phyloP scores from a whole-genome alignment of 2,888 invertebrate species.

The Invenusta paracnida region DNA sequence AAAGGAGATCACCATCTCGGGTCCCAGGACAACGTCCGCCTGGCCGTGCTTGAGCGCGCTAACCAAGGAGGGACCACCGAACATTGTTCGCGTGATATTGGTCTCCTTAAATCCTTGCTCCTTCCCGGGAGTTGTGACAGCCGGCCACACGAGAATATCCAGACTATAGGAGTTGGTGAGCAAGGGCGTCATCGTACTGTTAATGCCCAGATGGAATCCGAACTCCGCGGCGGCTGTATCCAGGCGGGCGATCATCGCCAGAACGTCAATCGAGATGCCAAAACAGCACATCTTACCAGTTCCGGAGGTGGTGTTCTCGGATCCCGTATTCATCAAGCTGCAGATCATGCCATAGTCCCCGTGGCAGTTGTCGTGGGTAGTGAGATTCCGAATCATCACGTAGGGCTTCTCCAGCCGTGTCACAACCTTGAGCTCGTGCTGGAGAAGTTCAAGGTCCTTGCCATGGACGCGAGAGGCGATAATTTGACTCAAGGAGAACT shows the following conservation, averaged over 20 bases:
- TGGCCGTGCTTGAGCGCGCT: neutral
- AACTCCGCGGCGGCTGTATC: neutral
- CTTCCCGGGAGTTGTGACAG: neutral
- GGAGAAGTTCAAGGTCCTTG: neutral
- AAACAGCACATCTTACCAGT: constrained; percentile 33
- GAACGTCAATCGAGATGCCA: constrained; percentile 34
- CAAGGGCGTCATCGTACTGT: neutral
- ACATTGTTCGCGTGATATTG: constrained; percentile 27
- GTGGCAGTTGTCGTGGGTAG: constrained; percentile 24
- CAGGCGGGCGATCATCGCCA: neutral
- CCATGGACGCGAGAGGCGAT: neutral
- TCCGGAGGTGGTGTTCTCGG: neutral
- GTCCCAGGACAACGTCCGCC: constrained; percentile 29
- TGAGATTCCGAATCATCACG: constrained; percentile 37
- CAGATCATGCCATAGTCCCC: constrained; percentile 35
- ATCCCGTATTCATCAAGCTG: neutral
- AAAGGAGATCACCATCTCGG: constrained; percentile 32
- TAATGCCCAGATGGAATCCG: neutral
- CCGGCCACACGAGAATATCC: neutral
- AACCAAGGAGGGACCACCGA: constrained; percentile 15
- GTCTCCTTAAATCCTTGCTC: neutral
- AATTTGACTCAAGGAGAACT: neutral
- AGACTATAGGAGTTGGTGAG: constrained; percentile 1
- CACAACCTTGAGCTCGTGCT: neutral
- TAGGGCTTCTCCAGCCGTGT: constrained; percentile 23